A percentile compares a stretch with the other conserved stretches of the same genome.
These are phyloP conservation scores for Odocoileus hemionus DNA, from an alignment of 2,113 vertebrate species.

Conservation along the genomic window DNA sequence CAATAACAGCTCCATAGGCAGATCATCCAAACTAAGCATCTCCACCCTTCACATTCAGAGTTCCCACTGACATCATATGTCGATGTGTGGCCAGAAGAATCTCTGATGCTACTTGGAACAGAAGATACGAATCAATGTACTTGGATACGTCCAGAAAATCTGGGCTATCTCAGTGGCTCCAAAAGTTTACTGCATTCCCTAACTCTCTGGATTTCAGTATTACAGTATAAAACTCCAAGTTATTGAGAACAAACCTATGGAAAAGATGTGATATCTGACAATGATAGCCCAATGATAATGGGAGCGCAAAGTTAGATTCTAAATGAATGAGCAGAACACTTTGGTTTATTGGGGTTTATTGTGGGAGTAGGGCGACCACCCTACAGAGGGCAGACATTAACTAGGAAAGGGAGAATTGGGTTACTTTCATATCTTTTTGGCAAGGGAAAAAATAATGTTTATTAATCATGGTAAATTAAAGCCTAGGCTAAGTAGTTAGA, in stretches of 20 bases:
- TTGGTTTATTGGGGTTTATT: not conserved
- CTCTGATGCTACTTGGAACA: not conserved
- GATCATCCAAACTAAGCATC: slow-evolving; percentile 18
- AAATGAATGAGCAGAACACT: not conserved
- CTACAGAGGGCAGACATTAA: not conserved
- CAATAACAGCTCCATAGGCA: slow-evolving; percentile 17
- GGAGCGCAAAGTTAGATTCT: not conserved
- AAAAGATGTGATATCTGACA: not conserved
- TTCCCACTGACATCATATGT: slow-evolving; percentile 57
- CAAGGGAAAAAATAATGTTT: not conserved
- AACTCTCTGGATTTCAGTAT: not conserved
- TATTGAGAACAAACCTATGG: not conserved
- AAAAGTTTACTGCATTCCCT: not conserved
- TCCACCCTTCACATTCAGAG: slow-evolving; percentile 48
- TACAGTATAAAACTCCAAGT: not conserved
- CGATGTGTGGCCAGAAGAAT: not conserved
- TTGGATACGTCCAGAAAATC: not conserved
- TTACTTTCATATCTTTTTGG: not conserved
- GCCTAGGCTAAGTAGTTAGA: not conserved
- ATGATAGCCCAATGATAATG: not conserved
- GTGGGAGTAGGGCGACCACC: not conserved
- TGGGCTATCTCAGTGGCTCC: not conserved
- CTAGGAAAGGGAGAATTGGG: not conserved
- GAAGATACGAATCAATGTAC: not conserved
- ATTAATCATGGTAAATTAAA: not conserved